Percentiles rank a stretch among this genome's conserved stretches.
Conservation (phyloP, 2,113 vertebrate species). For the Brachirus orientalis region DNA sequence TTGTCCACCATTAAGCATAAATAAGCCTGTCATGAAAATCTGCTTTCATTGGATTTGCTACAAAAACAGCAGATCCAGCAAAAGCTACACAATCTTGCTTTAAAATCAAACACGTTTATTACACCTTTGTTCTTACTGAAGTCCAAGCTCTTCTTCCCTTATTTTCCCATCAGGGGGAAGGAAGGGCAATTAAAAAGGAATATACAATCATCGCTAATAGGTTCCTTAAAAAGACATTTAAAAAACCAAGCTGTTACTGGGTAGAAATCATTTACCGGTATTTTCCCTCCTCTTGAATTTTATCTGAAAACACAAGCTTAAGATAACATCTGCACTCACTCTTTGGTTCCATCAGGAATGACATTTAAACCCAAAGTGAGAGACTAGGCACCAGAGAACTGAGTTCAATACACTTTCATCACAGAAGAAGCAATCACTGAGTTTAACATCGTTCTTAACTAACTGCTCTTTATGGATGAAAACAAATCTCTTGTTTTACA, state of each 20-base stretch:
- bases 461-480: conserved; percentile 2
- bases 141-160: conserved; percentile 6
- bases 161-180: conserved; percentile 1
- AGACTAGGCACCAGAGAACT: conserved; percentile 20
- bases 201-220: conserved; percentile 2
- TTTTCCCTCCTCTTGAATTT: conserved; percentile 30
- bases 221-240: conserved; percentile 16
- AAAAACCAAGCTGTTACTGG: conserved; percentile 28
- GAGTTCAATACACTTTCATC: background rate
- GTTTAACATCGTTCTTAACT: conserved; percentile 10
- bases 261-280: conserved; percentile 17
- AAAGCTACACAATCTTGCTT: no score
- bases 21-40: no score
- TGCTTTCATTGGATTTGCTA: no score
- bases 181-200: conserved; percentile 8
- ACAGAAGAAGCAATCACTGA: conserved; percentile 25
- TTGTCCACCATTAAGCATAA: no score
- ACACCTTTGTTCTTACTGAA: conserved; percentile 10
- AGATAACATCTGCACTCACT: conserved; percentile 44
- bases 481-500: conserved; percentile 22
- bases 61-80: no score
- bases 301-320: conserved; percentile 38
- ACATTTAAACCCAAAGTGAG: conserved; percentile 4
- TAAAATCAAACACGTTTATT: background rate
- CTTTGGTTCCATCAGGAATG: conserved; percentile 25